These are phyloP conservation scores for Drosophila lacicola DNA, from an alignment of 2,888 invertebrate genomes.

Conservation along the genomic window DNA sequence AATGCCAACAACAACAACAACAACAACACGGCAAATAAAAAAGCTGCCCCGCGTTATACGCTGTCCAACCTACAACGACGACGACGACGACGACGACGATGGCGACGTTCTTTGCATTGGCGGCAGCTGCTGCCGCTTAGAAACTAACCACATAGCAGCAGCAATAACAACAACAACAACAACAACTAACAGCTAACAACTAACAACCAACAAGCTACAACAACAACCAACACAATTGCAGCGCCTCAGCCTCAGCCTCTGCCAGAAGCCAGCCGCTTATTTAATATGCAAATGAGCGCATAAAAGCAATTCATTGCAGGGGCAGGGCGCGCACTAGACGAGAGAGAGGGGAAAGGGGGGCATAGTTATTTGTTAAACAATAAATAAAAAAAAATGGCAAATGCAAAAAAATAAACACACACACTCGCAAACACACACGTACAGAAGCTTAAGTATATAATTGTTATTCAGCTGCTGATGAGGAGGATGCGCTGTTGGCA, in stretches of 20 bases:
- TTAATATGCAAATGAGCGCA: conserved; percentile 80
- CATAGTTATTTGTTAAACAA: conserved; percentile 66
- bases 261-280: conserved; percentile 57
- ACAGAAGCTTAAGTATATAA: conserved; percentile 43
- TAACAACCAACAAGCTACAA: conserved; percentile 45
- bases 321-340: conserved; percentile 42
- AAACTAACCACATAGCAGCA: conserved; percentile 58
- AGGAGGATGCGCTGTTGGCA: conserved; percentile 68
- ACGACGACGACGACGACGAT: conserved; percentile 15
- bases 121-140: conserved; percentile 66
- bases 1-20: not conserved
- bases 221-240: conserved; percentile 62
- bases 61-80: conserved; percentile 61
- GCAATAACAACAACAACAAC: conserved; percentile 19
- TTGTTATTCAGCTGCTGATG: conserved; percentile 66
- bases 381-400: conserved; percentile 60
- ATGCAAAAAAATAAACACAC: conserved; percentile 27
- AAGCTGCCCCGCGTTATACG: conserved; percentile 58
- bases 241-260: conserved; percentile 29
- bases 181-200: conserved; percentile 6
- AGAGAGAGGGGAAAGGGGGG: conserved; percentile 9
- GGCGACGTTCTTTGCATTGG: conserved; percentile 63
- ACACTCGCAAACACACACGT: not conserved
- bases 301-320: conserved; percentile 77
- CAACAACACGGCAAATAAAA: conserved; percentile 29